Evolutionary conservation across 2,113 vertebrate genomes (phyloP), one percentile per base, ranked within the genome.

Genomic region (Setophaga coronata): DNA sequence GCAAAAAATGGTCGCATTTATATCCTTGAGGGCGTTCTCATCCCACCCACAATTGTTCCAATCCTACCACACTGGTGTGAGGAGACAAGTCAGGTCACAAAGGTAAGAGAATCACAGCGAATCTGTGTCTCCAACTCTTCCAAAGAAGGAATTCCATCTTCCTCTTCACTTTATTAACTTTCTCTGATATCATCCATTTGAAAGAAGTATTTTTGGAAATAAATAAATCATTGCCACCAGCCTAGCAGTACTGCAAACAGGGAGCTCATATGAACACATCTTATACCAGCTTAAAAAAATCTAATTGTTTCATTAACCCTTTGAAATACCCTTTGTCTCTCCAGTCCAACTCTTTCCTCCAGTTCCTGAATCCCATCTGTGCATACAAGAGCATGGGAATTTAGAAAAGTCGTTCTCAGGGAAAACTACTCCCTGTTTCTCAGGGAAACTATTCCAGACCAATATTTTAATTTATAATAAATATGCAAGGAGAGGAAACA

Each of bases 51-150:
- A 90, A 99, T 99, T 28, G 7, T 98, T 70, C 99, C 99, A 3
- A 97, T 99, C 88, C 97, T 99, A 62, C 99, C 99, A 18, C 98
- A 98, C 42, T 95, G 98, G 66, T 99, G 99, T 95, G 99, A 99
- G 3, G 58, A 98, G 60, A 97, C 65, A 4, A 97, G 20, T 65
- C 97, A 97, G 43, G 29, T 97, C 29, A 38, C 92, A 87, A 82
- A 72, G 98, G 99, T 99, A 98, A 98, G 98, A 64, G 34, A 53
- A 43, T 25, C 26, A 47, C 0, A 0, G 47, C 6, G 45, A 67
- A 48, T 29, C 21, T n/a, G 33, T 48, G n/a, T 20, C n/a, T 70
- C 33, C 40, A 48, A 4, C 3, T 53, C 31, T 29, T 78, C 42
- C 9, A 24, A 8, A 16, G 6, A 48, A 57, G 8, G 36, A 3